Evolutionary conservation across 2,888 invertebrate genomes (phyloP), one percentile per base, ranked within the genome.

Genomic region (Dicroscelio sp.): DNA sequence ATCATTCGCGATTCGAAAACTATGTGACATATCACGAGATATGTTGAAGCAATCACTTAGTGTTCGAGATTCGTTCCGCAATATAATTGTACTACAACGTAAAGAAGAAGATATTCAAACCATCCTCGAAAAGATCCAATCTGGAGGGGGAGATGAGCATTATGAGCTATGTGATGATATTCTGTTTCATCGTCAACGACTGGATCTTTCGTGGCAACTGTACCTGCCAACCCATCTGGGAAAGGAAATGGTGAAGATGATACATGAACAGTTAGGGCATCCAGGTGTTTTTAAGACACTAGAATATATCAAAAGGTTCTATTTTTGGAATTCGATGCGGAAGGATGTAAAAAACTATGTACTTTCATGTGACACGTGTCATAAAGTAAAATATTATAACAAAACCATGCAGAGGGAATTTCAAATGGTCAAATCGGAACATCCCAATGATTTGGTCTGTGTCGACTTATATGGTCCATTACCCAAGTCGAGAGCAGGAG

Each of bases 391-490:
- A 48, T 69, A 69, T 31, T n/a, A 23, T 10, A 58, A 58, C 30
- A n/a, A 33, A 30, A 65, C 63, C 0, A 71, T 38, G 35, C 43
- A 65, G 94, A 0, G 93, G 93, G 8, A 95, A 95, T 86, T 27
- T 94, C 0, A 31, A 1, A 48, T 82, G 23, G 76, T 88, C 0
- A 14, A 60, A n/a, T 33, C 76, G 0, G 17, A 58, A 48, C 3
- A 48, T 12, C 83, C 83, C 3, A 58, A 33, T 23, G 83, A 88
- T 25, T 48, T 48, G 8, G 48, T 48, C 14, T 48, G 8, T 48
- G 79, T 84, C 1, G 88, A 88, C n/a, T 79, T 83, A 30, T 84
- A 31, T 58, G 79, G 79, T 5, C 65, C 84, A 8, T 17, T 84
- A 14, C 79, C 84, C 2, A 27, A 17, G 23, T 83, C 83, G 31